Evolutionary conservation across 2,113 vertebrate species (phyloP).

Genomic region (Bostrychus sinensis): DNA sequence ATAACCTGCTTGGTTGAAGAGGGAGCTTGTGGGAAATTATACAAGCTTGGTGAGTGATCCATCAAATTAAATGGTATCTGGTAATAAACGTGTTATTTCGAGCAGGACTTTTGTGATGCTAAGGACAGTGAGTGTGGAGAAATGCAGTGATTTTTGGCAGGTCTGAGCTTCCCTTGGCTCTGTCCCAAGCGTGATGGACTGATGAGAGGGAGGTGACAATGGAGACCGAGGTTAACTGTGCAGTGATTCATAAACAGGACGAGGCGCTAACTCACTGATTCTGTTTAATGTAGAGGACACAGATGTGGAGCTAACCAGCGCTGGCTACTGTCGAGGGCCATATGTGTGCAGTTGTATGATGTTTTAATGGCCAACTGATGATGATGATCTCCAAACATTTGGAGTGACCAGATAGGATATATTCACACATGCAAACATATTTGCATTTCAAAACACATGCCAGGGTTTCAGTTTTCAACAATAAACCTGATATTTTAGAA

Average conservation of each 20-base stretch:
- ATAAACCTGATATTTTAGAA: too few relatives aligned
- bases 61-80: constrained; percentile 1
- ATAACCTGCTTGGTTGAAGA: constrained; percentile 2
- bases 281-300: not conserved
- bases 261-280: constrained; percentile 23
- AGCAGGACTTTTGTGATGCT: constrained; percentile 18
- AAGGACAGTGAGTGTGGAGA: constrained; percentile 34
- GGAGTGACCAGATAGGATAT: too few relatives aligned
- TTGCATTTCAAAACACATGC: too few relatives aligned
- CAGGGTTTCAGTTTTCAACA: too few relatives aligned
- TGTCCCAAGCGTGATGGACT: constrained; percentile 25
- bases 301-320: constrained; percentile 3
- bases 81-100: constrained; percentile 5
- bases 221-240: constrained; percentile 39
- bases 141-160: constrained; percentile 33
- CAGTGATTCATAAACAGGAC: constrained; percentile 36
- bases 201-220: constrained; percentile 24
- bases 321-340: not conserved
- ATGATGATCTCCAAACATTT: too few relatives aligned
- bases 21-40: constrained; percentile 9
- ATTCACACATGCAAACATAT: too few relatives aligned
- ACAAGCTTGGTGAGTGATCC: not conserved
- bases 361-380: too few relatives aligned
- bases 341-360: not conserved
- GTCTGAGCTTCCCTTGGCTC: constrained; percentile 40